Base-by-base conservation (phyloP, 2,113 vertebrate species). In the Lagopus leucura region DNA sequence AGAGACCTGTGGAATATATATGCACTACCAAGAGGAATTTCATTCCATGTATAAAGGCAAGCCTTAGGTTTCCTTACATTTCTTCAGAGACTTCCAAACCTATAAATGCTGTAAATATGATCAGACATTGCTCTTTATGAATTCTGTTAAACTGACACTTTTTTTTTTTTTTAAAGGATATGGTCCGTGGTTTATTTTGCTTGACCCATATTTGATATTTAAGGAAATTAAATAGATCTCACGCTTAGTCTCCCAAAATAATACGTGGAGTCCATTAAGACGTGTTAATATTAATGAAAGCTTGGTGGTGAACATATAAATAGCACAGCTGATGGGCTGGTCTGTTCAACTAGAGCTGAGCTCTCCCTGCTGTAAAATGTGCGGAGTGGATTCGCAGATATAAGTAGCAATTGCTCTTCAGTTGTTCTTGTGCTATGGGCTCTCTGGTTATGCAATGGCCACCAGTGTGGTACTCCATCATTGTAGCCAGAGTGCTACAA, bases 21-120 rank as follows among this genome's bases (percentile, higher is more conserved):
- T 97, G 93, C 61, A 47, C 88, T 82, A 96, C 96, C 91, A 94
- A 96, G 93, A 97, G 95, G 96, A 97, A 96, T 97, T 97, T 86
- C 82, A 92, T 43, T 88, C 89, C 82, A 81, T 88, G 24, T 85
- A 66, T 70, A 96, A 82, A 63, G 88, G 79, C 93, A 90, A 93
- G 70, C 95, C 91, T 88, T 78, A 85, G 77, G 38, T 97, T 97
- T 97, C 96, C 95, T 95, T 61, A 66, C 58, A 85, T 93, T 93
- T 95, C 96, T 97, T 96, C 88, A 75, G 97, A 97, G 93, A 95
- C 95, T 97, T 97, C 95, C 90, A 96, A 96, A 84, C 32, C 82
- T 89, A 47, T 75, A 96, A 97, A 94, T 95, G 77, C 86, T 89
- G 61, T 85, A 90, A 97, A 97, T 92, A 95, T 43, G 85, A 97